Evolutionary conservation across 1,140 invertebrate species (phyloP), one percentile per base, ranked within the genome.

Genomic region (Bombus superbus): DNA sequence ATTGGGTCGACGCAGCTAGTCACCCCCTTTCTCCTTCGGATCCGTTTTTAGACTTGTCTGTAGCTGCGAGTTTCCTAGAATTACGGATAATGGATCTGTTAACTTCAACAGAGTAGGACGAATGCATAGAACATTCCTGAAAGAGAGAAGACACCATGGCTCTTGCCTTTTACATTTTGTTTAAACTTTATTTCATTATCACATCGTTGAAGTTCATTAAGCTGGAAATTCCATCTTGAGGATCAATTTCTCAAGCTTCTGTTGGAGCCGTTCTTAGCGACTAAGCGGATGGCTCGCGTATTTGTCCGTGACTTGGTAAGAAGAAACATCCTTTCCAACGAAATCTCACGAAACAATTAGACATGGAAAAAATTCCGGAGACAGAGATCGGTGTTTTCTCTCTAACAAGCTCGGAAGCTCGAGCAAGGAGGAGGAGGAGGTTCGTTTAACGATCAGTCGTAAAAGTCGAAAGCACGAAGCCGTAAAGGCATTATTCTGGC

Each of bases 381-480:
- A 62, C 59, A 13, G 59, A 13, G 59, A n/a, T 62, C 59, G 28
- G 28, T 13, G 28, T 62, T 62, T n/a, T 10, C 10, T 59, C 28
- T 4, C 25, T 28, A 62, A 62, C 44, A 53, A 76, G 74, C 82
- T 57, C 25, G 47, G 22, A 40, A 47, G 83, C 68, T 81, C 69
- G 11, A 44, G 32, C 57, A n/a, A 18, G 38, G 66, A 42, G 59
- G 53, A 42, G 59, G 53, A 47, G 40, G 25, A 42, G 68, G 73
- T 72, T 75, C 71, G 40, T 87, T 90, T 88, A 88, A 90, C 83
- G 86, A 87, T 68, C 32, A 42, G 59, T 81, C 88, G 89, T 90
- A 89, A 90, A 89, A 77, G 83, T 83, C 68, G 66, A 69, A 40
- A 47, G 59, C 69, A 59, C 42, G 47, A 40, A 25, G 62, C 81